Conservation (phyloP, 2,113 vertebrate genomes). For the Anseranas semipalmata region DNA sequence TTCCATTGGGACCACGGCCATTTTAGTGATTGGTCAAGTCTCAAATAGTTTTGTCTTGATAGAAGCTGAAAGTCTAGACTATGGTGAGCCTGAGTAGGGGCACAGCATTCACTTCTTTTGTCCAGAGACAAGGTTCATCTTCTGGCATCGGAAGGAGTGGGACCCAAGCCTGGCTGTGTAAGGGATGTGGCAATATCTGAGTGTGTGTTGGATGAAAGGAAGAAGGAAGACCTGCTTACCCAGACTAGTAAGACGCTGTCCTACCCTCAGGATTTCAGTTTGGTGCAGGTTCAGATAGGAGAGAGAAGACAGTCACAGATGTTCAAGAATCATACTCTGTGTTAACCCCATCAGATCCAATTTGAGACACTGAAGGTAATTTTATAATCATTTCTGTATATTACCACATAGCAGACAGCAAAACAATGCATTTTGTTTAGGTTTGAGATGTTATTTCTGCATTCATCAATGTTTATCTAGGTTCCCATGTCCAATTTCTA, state of each 20-base stretch:
- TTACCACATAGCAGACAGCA: neutral
- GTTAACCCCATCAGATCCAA: neutral
- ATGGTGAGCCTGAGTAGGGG: accelerated
- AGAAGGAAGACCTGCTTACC: neutral
- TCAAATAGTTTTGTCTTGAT: neutral
- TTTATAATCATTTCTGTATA: neutral
- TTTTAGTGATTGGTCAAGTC: neutral
- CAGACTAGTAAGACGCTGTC: accelerated
- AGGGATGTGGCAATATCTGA: neutral
- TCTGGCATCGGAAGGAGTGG: neutral
- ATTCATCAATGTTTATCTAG: neutral
- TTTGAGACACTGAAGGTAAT: neutral
- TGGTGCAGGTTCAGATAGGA: neutral
- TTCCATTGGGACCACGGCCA: neutral
- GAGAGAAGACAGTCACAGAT: neutral
- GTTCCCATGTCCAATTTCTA: neutral
- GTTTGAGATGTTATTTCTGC: neutral
- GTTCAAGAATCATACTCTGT: neutral
- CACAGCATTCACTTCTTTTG: neutral
- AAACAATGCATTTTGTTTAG: neutral
- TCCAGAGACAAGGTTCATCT: neutral
- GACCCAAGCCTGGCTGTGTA: neutral
- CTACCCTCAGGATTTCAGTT: neutral
- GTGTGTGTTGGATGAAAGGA: neutral
- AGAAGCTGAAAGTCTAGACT: neutral